Evolutionary conservation across 2,113 vertebrate genomes (phyloP), one percentile per base, ranked within the genome.

Genomic region (Hymenochirus boettgeri): DNA sequence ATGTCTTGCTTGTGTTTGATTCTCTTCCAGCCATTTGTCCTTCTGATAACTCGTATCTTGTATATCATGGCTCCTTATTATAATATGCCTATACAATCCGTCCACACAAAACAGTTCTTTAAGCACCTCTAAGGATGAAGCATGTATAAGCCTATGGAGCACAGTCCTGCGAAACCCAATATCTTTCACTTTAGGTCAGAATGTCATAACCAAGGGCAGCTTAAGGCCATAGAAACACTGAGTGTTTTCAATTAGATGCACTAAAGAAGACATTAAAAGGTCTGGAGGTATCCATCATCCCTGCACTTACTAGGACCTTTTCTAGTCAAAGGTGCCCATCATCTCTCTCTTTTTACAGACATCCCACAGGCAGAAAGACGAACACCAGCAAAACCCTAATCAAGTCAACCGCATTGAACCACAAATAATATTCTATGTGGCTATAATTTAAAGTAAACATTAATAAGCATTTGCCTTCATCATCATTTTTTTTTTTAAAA

Each of bases 211-310:
- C 52, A 55, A 55, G 26, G 52, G 17, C 45, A 61, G 26, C 12
- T 33, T 35, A 61, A 33, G 52, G 52, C 52, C 17, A 29, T 31
- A 21, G 52, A 55, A 55, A 11, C 52, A 17, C 4, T 22, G 39
- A 29, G 19, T 50, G 45, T 50, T 61, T 61, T 50, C 45, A 61
- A 50, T 23, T 48, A 48, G 27, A 50, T 55, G 25, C 26, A 55
- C 52, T 55, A 55, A 29, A 55, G 26, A 27, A 55, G 52, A 55
- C n/a, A 31, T 29, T 55, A 26, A 29, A 55, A 5, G 26, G 26
- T 42, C 19, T 31, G 37, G 25, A 55, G 52, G 59, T 61, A 31
- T 61, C 59, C 23, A 29, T 55, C 52, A 29, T 29, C 9, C 52
- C 26, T 31, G 8, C 22, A 29, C 31, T 48, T 50, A 50, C 59